Conservation (phyloP, 2,888 invertebrate genomes). For the Koerneria pararmatus region DNA sequence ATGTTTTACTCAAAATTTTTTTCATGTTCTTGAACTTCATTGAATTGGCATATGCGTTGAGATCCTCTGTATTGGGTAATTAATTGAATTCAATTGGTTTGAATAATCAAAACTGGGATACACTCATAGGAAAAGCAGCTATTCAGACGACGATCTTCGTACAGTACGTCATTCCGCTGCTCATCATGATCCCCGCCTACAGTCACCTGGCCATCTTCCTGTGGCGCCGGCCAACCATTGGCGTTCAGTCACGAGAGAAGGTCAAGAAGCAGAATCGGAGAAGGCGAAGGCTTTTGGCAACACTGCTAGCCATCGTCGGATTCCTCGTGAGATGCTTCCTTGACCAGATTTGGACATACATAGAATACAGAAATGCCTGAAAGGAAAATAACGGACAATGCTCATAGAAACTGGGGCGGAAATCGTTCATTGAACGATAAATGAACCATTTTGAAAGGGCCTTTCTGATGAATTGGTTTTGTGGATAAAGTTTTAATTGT, state of each 20-base stretch:
- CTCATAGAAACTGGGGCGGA: too few species aligned
- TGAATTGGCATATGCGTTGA: too few species aligned
- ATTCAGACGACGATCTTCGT: constrained; percentile 33
- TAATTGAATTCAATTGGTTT: too few species aligned
- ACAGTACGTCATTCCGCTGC: constrained; percentile 33
- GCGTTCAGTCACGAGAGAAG: constrained; percentile 32
- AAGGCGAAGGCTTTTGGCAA: constrained; percentile 30
- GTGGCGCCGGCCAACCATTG: constrained; percentile 32
- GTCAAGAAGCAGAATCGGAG: constrained; percentile 22
- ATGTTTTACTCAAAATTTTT: too few species aligned
- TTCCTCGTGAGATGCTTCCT: constrained; percentile 16
- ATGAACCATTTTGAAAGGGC: too few species aligned
- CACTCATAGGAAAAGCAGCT: not conserved
- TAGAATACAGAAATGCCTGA: too few species aligned
- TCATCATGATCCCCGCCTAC: constrained; percentile 37
- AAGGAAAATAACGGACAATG: too few species aligned
- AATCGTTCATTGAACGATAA: too few species aligned
- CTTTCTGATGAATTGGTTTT: too few species aligned
- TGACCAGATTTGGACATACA: not conserved
- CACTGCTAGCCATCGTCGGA: constrained; percentile 32
- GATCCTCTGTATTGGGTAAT: too few species aligned
- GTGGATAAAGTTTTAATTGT: too few species aligned
- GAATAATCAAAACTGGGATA: not conserved
- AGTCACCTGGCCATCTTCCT: constrained; percentile 34
- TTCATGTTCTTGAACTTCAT: too few species aligned